These are phyloP conservation scores for Schizotus pectinicornis DNA, from an alignment of 2,888 invertebrate genomes.

Conservation along the genomic window DNA sequence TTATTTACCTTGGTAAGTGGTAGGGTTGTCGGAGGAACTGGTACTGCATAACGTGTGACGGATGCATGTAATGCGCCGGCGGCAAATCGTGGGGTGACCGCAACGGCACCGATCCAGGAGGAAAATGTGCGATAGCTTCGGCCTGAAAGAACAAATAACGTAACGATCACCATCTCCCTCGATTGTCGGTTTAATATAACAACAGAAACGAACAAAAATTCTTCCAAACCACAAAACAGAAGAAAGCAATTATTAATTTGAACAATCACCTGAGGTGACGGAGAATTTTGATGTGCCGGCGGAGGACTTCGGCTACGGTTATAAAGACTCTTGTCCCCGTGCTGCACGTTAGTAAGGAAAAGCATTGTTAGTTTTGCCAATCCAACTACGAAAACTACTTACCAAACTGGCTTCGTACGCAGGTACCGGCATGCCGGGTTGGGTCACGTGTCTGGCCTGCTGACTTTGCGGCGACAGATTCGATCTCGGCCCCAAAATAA, in stretches of 20 bases:
- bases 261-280: constrained; percentile 70
- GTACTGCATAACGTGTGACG: constrained; percentile 62
- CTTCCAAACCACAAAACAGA: constrained; percentile 3
- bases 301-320: constrained; percentile 74
- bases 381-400: constrained; percentile 55
- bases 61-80: constrained; percentile 63
- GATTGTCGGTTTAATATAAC: neutral
- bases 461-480: constrained; percentile 60
- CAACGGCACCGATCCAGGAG: constrained; percentile 55
- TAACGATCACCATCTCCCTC: constrained; percentile 7
- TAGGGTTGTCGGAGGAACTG: constrained; percentile 62
- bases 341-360: constrained; percentile 63
- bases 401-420: constrained; percentile 75
- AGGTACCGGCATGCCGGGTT: constrained; percentile 65
- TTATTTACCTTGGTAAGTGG: constrained; percentile 52
- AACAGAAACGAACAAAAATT: neutral
- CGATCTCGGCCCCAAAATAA: constrained; percentile 61
- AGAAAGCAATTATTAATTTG: constrained; percentile 7
- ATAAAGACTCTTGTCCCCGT: constrained; percentile 56
- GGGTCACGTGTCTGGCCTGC: constrained; percentile 62
- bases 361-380: constrained; percentile 23
- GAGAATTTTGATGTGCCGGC: constrained; percentile 84
- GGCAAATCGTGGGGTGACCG: constrained; percentile 56
- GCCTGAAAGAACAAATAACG: constrained; percentile 57
- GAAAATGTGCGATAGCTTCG: constrained; percentile 63